These are phyloP conservation scores for Phoxinus phoxinus DNA, from an alignment of 2,113 vertebrate genomes.

Conservation along the genomic window DNA sequence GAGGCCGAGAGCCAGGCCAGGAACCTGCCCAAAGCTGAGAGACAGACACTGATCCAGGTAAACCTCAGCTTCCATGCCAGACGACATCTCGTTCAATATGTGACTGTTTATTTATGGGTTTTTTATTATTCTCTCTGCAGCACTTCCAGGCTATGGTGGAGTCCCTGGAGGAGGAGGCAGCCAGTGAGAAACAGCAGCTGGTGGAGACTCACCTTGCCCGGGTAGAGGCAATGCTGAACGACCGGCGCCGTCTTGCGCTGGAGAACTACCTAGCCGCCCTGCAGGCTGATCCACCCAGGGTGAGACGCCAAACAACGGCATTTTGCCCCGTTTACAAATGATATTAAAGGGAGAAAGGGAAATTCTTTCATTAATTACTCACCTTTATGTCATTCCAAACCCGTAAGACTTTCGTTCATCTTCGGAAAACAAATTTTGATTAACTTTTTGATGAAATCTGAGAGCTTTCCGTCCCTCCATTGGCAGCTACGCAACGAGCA, in stretches of 20 bases:
- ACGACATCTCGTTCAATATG: background rate
- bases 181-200: slow-evolving; percentile 97
- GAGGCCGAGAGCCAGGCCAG: slow-evolving; percentile 94
- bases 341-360: too few relatives aligned
- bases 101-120: background rate
- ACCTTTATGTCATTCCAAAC: too few relatives aligned
- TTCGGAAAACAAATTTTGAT: too few relatives aligned
- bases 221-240: slow-evolving; percentile 95
- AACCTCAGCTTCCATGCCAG: background rate
- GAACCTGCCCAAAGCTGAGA: slow-evolving; percentile 94
- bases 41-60: slow-evolving; percentile 96
- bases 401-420: too few relatives aligned
- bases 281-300: slow-evolving; percentile 82
- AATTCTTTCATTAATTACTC: too few relatives aligned
- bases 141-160: slow-evolving; percentile 97
- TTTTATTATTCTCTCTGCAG: slow-evolving; percentile 66
- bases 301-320: slow-evolving; percentile 3
- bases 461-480: too few relatives aligned
- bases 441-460: too few relatives aligned
- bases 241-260: slow-evolving; percentile 90
- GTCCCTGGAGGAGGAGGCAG: slow-evolving; percentile 95
- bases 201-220: slow-evolving; percentile 96
- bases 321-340: too few relatives aligned
- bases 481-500: too few relatives aligned
- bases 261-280: slow-evolving; percentile 95